phyloP scores from a whole-genome alignment of 2,888 invertebrate species.

The Meloe dianella region DNA sequence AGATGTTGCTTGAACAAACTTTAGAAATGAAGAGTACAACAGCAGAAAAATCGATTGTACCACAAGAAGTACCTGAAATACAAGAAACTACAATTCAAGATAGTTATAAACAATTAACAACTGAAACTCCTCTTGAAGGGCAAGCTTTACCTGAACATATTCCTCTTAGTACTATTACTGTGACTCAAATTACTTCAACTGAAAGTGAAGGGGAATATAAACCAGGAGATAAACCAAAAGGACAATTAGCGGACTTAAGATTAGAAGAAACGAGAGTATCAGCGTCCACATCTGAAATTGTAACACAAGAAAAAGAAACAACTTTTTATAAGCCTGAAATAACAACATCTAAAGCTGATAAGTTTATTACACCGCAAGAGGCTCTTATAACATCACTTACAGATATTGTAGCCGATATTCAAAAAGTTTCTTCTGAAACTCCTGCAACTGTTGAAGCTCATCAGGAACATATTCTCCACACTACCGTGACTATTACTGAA shows the following conservation, averaged over 20 bases:
- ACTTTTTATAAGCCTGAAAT: constrained; percentile 41
- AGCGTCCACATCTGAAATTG: constrained; percentile 52
- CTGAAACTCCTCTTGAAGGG: constrained; percentile 35
- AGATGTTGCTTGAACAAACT: constrained; percentile 47
- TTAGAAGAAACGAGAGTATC: constrained; percentile 55
- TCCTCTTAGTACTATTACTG: constrained; percentile 27
- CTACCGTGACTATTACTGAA: constrained; percentile 39
- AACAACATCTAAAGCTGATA: constrained; percentile 38
- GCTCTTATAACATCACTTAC: constrained; percentile 46
- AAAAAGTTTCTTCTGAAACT: constrained; percentile 33
- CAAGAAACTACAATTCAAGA: constrained; percentile 44
- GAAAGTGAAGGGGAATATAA: constrained; percentile 38
- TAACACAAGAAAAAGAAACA: constrained; percentile 42
- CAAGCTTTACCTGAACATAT: constrained; percentile 39
- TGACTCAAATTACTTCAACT: constrained; percentile 36
- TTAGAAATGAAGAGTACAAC: constrained; percentile 17
- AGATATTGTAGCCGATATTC: constrained; percentile 40
- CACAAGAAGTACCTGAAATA: constrained; percentile 42
- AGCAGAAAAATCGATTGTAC: constrained; percentile 50
- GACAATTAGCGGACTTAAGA: constrained; percentile 54
- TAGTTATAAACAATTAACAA: constrained; percentile 37
- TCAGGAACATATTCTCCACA: constrained; percentile 37
- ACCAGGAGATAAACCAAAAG: constrained; percentile 42
- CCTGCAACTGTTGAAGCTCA: constrained; percentile 36
- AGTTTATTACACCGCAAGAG: constrained; percentile 49